Evolutionary conservation across 2,888 invertebrate species (phyloP).

Genomic region (Cryptophagus acutangulus): DNA sequence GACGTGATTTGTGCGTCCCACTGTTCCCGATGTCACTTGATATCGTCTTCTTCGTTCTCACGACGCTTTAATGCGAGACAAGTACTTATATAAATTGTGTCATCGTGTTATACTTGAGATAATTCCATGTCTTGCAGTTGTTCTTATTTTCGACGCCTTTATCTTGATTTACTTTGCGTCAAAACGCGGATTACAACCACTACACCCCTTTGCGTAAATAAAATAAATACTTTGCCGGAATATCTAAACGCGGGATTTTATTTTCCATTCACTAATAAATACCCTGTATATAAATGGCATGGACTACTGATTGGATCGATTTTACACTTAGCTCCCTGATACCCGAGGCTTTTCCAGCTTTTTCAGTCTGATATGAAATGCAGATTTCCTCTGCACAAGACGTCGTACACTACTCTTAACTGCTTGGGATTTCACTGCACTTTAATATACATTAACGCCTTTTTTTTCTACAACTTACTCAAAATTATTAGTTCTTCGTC

Average conservation of each 20-base stretch:
- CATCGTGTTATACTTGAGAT: constrained; percentile 43
- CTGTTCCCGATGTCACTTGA: constrained; percentile 43
- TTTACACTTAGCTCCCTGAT: constrained; percentile 35
- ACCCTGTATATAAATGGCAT: too few relatives aligned
- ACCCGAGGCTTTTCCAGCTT: constrained; percentile 34
- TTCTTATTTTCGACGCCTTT: constrained; percentile 26
- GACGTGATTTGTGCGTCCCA: constrained; percentile 48
- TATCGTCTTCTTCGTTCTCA: constrained; percentile 41
- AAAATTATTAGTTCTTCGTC: too few relatives aligned
- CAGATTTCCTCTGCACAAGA: too few relatives aligned
- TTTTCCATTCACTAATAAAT: too few relatives aligned
- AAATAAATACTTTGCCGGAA: too few relatives aligned
- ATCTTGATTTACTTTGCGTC: constrained; percentile 28
- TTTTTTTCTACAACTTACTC: too few relatives aligned
- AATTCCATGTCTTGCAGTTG: constrained; percentile 35
- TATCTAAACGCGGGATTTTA: too few relatives aligned
- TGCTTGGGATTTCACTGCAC: too few relatives aligned
- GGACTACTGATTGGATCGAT: constrained; percentile 35
- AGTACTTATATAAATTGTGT: constrained; percentile 45
- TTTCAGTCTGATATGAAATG: constrained; percentile 33
- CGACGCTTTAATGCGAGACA: constrained; percentile 43
- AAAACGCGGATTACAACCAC: constrained; percentile 20
- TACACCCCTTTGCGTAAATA: constrained; percentile 2
- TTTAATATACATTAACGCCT: too few relatives aligned
- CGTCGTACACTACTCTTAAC: too few relatives aligned